A percentile compares a stretch with the other conserved stretches of the same genome.
Evolutionary conservation across 2,797 vertebrate genomes (phyloP).

Genomic region (Malurus leucopterus): DNA sequence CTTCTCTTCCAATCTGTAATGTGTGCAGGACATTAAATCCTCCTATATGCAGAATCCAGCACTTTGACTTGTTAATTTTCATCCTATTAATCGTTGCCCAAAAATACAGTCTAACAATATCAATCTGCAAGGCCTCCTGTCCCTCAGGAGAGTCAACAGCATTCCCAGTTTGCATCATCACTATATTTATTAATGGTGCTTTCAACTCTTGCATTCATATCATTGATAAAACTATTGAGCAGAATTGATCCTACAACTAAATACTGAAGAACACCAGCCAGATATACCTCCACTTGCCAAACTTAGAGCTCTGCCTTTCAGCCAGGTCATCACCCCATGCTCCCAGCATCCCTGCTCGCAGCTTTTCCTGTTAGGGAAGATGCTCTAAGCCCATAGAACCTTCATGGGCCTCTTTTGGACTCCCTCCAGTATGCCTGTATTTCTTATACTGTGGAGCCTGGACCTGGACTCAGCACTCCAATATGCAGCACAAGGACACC

Average conservation of each 20-base stretch:
- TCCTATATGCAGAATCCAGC: neutral
- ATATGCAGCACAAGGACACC: rapidly evolving
- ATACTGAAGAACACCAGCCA: neutral
- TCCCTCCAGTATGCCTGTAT: neutral
- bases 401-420: neutral
- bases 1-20: neutral
- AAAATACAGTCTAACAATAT: neutral
- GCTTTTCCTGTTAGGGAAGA: neutral
- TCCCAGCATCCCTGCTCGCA: neutral
- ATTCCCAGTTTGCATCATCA: neutral
- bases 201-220: neutral
- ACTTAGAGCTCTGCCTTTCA: neutral
- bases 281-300: rapidly evolving
- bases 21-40: rapidly evolving
- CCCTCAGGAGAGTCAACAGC: neutral
- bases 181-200: neutral
- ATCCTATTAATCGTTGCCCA: neutral
- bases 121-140: neutral
- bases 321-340: too few species aligned
- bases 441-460: neutral
- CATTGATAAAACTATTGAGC: neutral
- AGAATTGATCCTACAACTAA: neutral
- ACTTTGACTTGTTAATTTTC: neutral
- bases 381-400: neutral
- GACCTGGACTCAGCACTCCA: too few species aligned